Base-by-base conservation (phyloP, 2,888 invertebrate species). In the Trachelus tabidus region DNA sequence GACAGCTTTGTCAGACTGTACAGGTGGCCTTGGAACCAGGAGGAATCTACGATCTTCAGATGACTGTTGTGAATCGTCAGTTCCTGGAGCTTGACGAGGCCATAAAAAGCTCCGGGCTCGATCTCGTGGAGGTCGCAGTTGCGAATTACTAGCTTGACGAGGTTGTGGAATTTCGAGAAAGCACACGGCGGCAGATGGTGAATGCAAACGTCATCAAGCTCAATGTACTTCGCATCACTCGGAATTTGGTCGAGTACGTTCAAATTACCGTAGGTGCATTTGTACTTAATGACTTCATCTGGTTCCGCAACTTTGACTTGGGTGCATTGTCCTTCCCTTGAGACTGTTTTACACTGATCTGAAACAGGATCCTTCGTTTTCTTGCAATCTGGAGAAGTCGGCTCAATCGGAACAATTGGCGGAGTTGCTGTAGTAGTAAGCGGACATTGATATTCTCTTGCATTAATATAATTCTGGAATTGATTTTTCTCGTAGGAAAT, bases 121-220 rank as follows among this genome's bases (percentile, higher is more conserved):
- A 89, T 76, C 12, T 80, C 83, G 3, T 77, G 77, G 3, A 89
- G 76, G 3, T 83, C 85, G 35, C 86, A 88, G 76, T 89, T 89
- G 15, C 83, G 80, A 4, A 89, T 78, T 0, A 82, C 73, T 6
- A 89, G 80, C 56, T 89, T 86, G 0, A 81, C 82, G 3, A 89
- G 76, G 75, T 85, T 85, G 0, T 69, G 73, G 31, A 87, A 89
- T 77, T 80, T 81, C 0, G 80, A 69, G n/a, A 89, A 83, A 6
- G 78, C 75, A 4, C 73, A 79, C 0, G 83, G 75, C 0, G 85
- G 80, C 3, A 89, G 69, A 34, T 82, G 76, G 0, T 84, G 83
- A 56, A 89, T 76, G 35, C 85, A 82, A 23, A 88, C 85, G 3
- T 88, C 85, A 69, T 82, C 77, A 30, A 89, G 86, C 56, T 89